Evolutionary conservation across 2,888 invertebrate genomes (phyloP).

Genomic region (Molorchus minor): DNA sequence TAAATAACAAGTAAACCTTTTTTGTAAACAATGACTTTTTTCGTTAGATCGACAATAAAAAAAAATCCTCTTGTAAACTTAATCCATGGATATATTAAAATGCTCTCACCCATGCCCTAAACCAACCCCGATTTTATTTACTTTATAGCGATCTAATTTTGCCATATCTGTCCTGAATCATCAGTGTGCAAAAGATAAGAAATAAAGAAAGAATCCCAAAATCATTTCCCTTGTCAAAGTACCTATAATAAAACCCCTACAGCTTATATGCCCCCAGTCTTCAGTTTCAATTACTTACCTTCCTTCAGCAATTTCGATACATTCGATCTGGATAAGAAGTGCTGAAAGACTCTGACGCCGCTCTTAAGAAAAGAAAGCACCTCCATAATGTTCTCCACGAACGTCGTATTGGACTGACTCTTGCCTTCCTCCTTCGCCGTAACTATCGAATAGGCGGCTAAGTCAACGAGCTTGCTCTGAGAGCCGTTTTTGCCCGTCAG

Average conservation of each 20-base stretch:
- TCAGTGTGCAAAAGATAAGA: too few relatives aligned
- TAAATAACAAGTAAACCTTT: too few relatives aligned
- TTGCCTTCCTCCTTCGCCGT: constrained; percentile 51
- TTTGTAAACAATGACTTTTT: too few relatives aligned
- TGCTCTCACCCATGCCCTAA: too few relatives aligned
- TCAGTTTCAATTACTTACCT: constrained; percentile 55
- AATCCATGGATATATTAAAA: too few relatives aligned
- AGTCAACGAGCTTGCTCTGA: constrained; percentile 42
- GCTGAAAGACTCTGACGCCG: constrained; percentile 71
- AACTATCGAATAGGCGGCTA: constrained; percentile 37
- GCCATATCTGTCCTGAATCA: too few relatives aligned
- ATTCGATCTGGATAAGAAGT: constrained; percentile 70
- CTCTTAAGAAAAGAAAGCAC: constrained; percentile 70
- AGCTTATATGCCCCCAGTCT: neutral
- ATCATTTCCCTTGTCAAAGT: neutral
- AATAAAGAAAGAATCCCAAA: too few relatives aligned
- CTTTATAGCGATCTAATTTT: too few relatives aligned
- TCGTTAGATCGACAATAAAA: too few relatives aligned
- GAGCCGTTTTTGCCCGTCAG: constrained; percentile 42
- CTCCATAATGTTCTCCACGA: constrained; percentile 64
- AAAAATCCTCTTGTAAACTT: too few relatives aligned
- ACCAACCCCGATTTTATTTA: too few relatives aligned
- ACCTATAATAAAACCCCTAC: neutral
- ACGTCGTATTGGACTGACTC: constrained; percentile 56
- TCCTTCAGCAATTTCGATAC: constrained; percentile 67